Percentiles rank a stretch among this genome's conserved stretches.
Evolutionary conservation across 2,888 invertebrate species (phyloP).

Genomic region (Watsonalla cultraria): DNA sequence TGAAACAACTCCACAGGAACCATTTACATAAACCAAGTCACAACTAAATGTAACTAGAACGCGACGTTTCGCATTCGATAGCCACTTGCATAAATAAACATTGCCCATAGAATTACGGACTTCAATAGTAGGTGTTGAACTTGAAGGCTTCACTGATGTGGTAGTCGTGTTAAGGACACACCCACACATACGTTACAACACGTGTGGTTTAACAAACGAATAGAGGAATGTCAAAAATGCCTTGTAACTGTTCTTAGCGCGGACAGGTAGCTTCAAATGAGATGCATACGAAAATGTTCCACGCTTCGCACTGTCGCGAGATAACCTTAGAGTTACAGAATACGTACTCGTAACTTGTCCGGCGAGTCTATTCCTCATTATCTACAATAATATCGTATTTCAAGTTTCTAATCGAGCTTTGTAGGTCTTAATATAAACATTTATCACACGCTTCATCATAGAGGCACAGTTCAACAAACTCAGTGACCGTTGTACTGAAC

Average conservation of each 20-base stretch:
- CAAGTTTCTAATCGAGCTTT: slow-evolving; percentile 27
- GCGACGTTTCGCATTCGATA: slow-evolving; percentile 1
- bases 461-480: background rate
- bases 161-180: slow-evolving; percentile 26
- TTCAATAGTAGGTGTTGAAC: background rate
- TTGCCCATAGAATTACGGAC: slow-evolving; percentile 4
- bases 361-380: slow-evolving; percentile 20
- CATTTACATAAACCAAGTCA: slow-evolving; percentile 22
- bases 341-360: slow-evolving; percentile 12
- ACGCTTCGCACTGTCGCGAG: slow-evolving; percentile 26
- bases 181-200: slow-evolving; percentile 33
- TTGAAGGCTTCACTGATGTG: background rate
- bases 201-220: slow-evolving; percentile 34
- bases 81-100: slow-evolving; percentile 1
- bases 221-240: slow-evolving; percentile 60
- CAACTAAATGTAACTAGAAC: slow-evolving; percentile 15
- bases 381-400: slow-evolving; percentile 23
- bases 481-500: background rate
- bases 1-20: slow-evolving; percentile 2
- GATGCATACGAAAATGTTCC: slow-evolving; percentile 38
- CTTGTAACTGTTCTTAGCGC: slow-evolving; percentile 53
- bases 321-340: slow-evolving; percentile 24
- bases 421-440: slow-evolving; percentile 11
- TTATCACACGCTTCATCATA: slow-evolving; percentile 11
- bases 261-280: slow-evolving; percentile 25